Base-by-base conservation (phyloP, 2,888 invertebrate genomes). In the Rosalia funebris region DNA sequence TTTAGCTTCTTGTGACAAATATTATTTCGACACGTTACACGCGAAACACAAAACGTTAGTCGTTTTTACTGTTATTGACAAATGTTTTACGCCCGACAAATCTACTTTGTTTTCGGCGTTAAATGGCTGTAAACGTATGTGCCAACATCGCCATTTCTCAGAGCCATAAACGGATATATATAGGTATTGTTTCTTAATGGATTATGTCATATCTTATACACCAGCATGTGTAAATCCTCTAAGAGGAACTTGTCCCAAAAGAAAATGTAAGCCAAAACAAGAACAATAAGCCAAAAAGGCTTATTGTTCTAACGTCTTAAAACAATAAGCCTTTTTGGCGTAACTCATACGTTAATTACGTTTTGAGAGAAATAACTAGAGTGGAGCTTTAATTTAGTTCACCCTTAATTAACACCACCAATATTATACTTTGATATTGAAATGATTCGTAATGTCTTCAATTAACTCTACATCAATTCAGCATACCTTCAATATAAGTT, bases 101-200 rank as follows among this genome's bases (percentile, higher is more conserved):
- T 46, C 36, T 14, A 37, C 50, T 50, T 50, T 50, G 50, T 50
- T 39, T 39, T 25, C 47, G 19, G 17, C 36, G 34, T 11, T 25
- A 36, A 48, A 36, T 36, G 17, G 32, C 34, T 50, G 7, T 10
- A 19, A 25, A 50, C 50, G 10, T 39, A n/a, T 4, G 39, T 39
- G 37, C 11, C 19, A 31, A 20, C 50, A 15, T 20, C 15, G 37
- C 50, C 20, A 50, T 31, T 50, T 14, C 12, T 20, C 34, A 25
- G 20, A 31, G 17, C 37, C 19, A n/a, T 17, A 39, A 15, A 39
- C 20, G 50, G 39, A 50, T 36, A 37, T 34, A 47, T 34, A 2
- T n/a, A 2, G 34, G 34, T 50, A 50, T 50, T 50, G 50, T 50
- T 37, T 39, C 39, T 39, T 50, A 50, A 50, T 50, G 50, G 50